phyloP scores from a whole-genome alignment of 2,113 vertebrate species.

The Platysternon megacephalum region DNA sequence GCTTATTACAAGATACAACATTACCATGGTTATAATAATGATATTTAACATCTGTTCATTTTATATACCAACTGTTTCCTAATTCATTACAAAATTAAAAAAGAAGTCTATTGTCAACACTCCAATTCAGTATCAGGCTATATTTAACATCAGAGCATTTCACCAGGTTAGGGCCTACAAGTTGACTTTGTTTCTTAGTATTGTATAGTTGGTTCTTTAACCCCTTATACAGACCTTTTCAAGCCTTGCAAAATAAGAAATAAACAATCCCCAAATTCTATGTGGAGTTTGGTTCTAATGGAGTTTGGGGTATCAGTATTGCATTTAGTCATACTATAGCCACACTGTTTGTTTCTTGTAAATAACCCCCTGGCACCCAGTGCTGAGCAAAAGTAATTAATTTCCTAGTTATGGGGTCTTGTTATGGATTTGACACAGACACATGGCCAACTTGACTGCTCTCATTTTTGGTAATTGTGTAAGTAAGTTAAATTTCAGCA shows the following conservation, averaged over 20 bases:
- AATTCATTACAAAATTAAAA: slow-evolving; percentile 36
- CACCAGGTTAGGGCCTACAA: not conserved
- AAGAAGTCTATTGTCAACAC: not conserved
- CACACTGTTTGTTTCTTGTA: not conserved
- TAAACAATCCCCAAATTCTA: fast-evolving
- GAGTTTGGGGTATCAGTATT: not conserved
- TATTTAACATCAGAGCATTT: not conserved
- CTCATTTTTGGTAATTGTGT: not conserved
- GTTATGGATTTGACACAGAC: not conserved
- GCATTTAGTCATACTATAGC: not conserved
- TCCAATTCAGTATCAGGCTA: not conserved
- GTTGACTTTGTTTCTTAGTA: not conserved
- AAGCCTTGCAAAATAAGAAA: not conserved
- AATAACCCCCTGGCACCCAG: not conserved
- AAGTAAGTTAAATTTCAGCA: not conserved
- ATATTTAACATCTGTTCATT: slow-evolving; percentile 58
- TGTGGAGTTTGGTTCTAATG: not conserved
- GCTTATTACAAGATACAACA: slow-evolving; percentile 3
- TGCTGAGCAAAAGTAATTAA: not conserved
- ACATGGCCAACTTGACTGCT: not conserved
- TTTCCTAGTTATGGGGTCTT: not conserved
- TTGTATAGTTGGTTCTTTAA: not conserved
- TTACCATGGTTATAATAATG: slow-evolving; percentile 40
- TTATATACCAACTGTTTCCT: slow-evolving; percentile 41
- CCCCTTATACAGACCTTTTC: not conserved